Evolutionary conservation across 1,140 invertebrate genomes (phyloP), one percentile per base, ranked within the genome.

Genomic region (Pseudomyrmex concolor): DNA sequence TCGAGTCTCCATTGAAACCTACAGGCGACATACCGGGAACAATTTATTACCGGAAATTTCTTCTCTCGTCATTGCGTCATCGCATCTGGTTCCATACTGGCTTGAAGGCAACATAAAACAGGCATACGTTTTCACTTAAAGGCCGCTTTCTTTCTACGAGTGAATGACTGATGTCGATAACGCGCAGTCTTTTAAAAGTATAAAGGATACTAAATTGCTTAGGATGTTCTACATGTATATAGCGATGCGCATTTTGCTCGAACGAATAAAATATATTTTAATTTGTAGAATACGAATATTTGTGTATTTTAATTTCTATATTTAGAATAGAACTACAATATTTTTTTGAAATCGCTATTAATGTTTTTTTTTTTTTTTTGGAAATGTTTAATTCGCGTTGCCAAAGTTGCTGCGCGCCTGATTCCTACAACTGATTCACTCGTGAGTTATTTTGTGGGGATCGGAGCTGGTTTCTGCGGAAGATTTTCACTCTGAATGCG

Each of bases 11-110:
- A 88, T 89, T 88, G 71, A 88, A 89, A 71, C 86, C 86, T 81
- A 89, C 86, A 70, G 59, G 43, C 84, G 66, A 25, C 84, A 84
- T 88, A 86, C 86, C 84, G 22, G 66, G 43, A 45, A 74, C 84
- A 76, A 89, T 88, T 88, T 89, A 89, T 89, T 86, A 88, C 84
- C 87, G 87, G 87, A 89, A 89, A 89, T 86, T 84, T 89, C 87
- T 86, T 86, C 73, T 54, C 70, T 25, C 12, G 25, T 34, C 55
- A 34, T 88, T 84, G 74, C 74, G 62, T 86, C 66, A 88, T 17
- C 76, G 64, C 59, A 71, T 48, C 76, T 50, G 76, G 60, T 73
- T 48, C 64, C 73, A 80, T 80, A 62, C 1, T 45, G 13, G 54
- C 22, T 13, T 64, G 72, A 54, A 12, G 80, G 68, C 78, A 89